Conservation (phyloP, 2,888 invertebrate genomes). For the Microctonus brassicae region DNA sequence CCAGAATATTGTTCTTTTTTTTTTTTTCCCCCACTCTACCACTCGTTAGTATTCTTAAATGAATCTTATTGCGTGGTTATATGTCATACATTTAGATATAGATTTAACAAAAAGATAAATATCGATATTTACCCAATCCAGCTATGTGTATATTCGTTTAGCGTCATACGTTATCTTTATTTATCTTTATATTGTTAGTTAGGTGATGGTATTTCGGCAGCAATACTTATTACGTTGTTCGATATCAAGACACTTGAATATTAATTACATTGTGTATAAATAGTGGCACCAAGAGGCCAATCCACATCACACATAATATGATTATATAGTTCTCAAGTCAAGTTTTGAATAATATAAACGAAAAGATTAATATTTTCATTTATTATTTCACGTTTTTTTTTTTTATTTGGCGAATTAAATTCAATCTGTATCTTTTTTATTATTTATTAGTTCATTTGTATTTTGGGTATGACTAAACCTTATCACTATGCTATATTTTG, state of each 20-base stretch:
- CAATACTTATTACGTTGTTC: background rate
- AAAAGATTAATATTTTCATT: too few relatives aligned
- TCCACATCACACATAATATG: background rate
- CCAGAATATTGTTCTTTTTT: background rate
- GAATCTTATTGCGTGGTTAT: background rate
- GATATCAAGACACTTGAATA: background rate
- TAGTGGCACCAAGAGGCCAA: background rate
- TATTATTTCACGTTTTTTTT: too few relatives aligned
- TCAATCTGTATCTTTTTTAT: too few relatives aligned
- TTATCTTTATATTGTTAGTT: background rate
- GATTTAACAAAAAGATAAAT: background rate
- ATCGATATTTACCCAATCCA: background rate
- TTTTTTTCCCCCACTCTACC: background rate
- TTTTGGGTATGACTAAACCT: too few relatives aligned
- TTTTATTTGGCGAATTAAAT: too few relatives aligned
- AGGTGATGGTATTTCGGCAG: background rate
- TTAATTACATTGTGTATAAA: background rate
- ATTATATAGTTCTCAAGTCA: background rate
- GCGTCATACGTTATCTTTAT: background rate
- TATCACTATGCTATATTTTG: too few relatives aligned
- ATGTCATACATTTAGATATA: background rate
- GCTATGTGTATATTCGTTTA: background rate
- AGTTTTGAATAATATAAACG: background rate
- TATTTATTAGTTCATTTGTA: too few relatives aligned
- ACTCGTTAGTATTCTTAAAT: background rate